Evolutionary conservation across 2,113 vertebrate species (phyloP).

Genomic region (Globicephala melas): DNA sequence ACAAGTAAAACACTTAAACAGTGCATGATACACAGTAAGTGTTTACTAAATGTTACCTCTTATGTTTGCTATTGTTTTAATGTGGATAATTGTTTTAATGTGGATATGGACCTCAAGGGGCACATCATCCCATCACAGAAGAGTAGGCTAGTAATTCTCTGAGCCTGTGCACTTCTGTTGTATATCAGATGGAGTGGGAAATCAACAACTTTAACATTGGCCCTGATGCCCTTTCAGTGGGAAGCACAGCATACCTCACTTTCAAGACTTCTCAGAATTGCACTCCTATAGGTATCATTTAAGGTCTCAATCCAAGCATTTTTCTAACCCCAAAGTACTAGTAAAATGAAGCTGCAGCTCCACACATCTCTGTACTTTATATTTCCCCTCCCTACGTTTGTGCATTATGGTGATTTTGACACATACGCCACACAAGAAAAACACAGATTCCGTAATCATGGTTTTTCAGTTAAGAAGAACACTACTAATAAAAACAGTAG

Average conservation of each 20-base stretch:
- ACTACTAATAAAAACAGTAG: not conserved
- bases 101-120: not conserved
- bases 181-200: not conserved
- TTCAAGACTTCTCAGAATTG: not conserved
- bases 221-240: not conserved
- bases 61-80: not conserved
- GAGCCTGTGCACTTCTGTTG: not conserved
- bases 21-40: not conserved
- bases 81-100: not conserved
- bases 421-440: not conserved
- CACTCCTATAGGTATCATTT: not conserved
- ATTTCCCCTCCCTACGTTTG: not conserved
- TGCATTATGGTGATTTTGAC: not conserved
- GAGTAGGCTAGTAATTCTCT: not conserved
- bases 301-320: not conserved
- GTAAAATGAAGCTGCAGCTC: not conserved
- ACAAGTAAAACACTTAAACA: not conserved
- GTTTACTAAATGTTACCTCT: not conserved
- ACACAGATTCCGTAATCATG: not conserved
- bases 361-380: not conserved
- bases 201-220: not conserved
- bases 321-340: constrained; percentile 14
- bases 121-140: not conserved
- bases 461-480: not conserved
- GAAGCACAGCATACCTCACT: not conserved